A percentile compares a stretch with the other conserved stretches of the same genome.
Conservation (phyloP, 23 tunicate species). For the Ciona savignyi region DNA sequence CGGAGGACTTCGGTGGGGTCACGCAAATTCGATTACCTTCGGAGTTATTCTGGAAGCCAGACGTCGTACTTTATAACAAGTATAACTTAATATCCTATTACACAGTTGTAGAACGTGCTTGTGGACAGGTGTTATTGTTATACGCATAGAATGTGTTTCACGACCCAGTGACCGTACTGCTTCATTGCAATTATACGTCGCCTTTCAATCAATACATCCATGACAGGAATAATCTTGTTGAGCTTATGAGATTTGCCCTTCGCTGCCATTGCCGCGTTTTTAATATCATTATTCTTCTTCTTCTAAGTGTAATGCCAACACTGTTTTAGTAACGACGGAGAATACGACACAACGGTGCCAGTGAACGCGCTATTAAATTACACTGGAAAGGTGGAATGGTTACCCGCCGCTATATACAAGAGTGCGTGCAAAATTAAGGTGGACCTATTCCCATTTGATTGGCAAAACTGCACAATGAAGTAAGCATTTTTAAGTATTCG, state of each 20-base stretch:
- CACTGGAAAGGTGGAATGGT: conserved; percentile 72
- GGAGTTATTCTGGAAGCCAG: conserved; percentile 64
- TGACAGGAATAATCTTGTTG: too few species aligned
- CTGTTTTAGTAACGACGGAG: conserved; percentile 62
- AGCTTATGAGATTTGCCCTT: too few species aligned
- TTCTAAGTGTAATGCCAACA: too few species aligned
- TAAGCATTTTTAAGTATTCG: conserved; percentile 21
- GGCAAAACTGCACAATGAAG: conserved; percentile 88
- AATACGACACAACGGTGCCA: conserved; percentile 70
- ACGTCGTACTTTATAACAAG: conserved; percentile 59
- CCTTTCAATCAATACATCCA: too few species aligned
- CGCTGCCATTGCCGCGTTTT: too few species aligned
- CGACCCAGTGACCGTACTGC: too few species aligned
- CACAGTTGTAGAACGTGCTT: too few species aligned
- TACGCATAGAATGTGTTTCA: too few species aligned
- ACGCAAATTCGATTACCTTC: conserved; percentile 55
- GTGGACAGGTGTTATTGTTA: too few species aligned
- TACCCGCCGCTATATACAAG: conserved; percentile 81
- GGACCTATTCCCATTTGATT: conserved; percentile 80
- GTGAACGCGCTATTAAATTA: conserved; percentile 60
- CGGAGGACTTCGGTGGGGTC: conserved; percentile 51
- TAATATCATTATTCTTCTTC: too few species aligned
- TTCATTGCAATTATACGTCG: too few species aligned
- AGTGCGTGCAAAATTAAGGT: conserved; percentile 71
- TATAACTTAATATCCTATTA: too few species aligned